Conservation (phyloP, 1,140 invertebrate species). For the Rhopalosiphum maidis region DNA sequence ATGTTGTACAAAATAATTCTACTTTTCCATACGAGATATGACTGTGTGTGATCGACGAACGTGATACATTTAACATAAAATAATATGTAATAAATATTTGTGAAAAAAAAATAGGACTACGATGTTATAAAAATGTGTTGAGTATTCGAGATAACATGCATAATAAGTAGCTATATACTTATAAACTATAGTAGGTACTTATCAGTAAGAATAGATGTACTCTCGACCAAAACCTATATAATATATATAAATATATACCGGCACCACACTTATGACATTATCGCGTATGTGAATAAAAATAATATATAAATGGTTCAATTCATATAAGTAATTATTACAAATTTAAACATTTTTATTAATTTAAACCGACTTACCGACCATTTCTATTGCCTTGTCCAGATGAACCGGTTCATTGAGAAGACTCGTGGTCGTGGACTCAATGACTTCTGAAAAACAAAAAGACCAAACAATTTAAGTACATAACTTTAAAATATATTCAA, state of each 20-base stretch:
- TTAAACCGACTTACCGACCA: constrained; percentile 58
- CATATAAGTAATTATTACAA: background rate
- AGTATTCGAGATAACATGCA: background rate
- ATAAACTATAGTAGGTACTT: background rate
- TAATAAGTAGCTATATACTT: background rate
- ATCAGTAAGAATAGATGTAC: background rate
- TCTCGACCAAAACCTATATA: background rate
- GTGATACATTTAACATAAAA: background rate
- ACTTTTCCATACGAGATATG: background rate
- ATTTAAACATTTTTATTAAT: background rate
- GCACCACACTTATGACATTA: too few relatives aligned
- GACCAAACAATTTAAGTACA: background rate
- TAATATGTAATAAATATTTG: background rate
- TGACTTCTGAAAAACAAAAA: background rate
- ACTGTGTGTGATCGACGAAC: background rate
- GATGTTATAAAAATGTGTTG: background rate
- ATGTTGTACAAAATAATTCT: background rate
- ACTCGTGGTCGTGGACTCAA: background rate
- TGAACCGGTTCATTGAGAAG: background rate
- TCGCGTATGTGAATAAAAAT: background rate
- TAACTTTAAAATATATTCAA: background rate
- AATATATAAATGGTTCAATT: background rate
- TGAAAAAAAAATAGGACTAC: background rate
- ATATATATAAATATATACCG: background rate
- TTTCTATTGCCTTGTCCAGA: constrained; percentile 33